A percentile compares a stretch with the other conserved stretches of the same genome.
These are phyloP conservation scores for Aeoliscus strigatus DNA, from an alignment of 2,797 vertebrate species.

Conservation along the genomic window DNA sequence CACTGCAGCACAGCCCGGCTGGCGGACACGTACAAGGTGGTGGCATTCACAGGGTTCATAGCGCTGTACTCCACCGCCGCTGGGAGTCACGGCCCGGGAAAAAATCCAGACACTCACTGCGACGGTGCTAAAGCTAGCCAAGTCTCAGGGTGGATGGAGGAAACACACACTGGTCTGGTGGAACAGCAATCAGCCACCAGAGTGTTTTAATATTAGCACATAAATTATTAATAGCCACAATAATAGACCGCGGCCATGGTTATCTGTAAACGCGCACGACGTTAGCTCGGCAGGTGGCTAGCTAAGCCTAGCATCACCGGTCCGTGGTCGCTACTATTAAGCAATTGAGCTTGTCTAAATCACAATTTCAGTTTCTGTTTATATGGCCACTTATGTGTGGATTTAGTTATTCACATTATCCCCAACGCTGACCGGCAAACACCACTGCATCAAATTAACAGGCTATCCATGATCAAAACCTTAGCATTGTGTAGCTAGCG, in stretches of 20 bases:
- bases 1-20: slow-evolving; percentile 95
- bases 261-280: slow-evolving; percentile 41
- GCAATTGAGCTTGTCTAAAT: slow-evolving; percentile 1
- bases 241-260: slow-evolving; percentile 32
- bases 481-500: slow-evolving; percentile 53
- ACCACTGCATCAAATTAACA: slow-evolving; percentile 18
- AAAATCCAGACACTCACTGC: slow-evolving; percentile 33
- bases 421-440: slow-evolving; percentile 1
- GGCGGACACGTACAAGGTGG: slow-evolving; percentile 92
- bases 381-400: slow-evolving; percentile 1
- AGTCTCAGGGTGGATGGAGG: slow-evolving; percentile 14
- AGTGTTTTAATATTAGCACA: slow-evolving; percentile 24
- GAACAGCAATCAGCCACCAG: slow-evolving; percentile 28
- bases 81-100: slow-evolving; percentile 60
- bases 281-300: slow-evolving; percentile 51
- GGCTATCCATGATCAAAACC: slow-evolving; percentile 41
- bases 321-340: slow-evolving; percentile 11
- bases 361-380: not conserved
- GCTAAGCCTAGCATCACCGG: slow-evolving; percentile 50
- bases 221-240: slow-evolving; percentile 37
- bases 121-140: slow-evolving; percentile 19
- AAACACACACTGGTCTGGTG: slow-evolving; percentile 9
- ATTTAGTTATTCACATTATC: slow-evolving; percentile 26
- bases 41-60: slow-evolving; percentile 95
- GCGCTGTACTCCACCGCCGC: slow-evolving; percentile 67